A percentile compares a stretch with the other conserved stretches of the same genome.
Conservation (phyloP, 2,797 vertebrate species). For the Diceros bicornis region DNA sequence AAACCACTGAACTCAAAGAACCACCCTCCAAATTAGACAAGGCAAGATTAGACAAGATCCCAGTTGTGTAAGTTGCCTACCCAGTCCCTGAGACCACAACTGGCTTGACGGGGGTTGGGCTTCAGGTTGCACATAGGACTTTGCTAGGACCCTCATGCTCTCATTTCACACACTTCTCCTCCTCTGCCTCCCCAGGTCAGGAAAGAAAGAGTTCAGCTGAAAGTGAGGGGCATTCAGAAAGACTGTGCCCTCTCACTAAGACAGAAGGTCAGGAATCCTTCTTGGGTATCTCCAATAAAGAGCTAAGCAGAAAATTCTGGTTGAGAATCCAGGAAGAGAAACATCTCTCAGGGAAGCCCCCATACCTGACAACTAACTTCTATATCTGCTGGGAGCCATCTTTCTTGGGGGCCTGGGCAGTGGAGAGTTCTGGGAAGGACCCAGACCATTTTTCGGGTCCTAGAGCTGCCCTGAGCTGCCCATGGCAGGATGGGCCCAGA, state of each 20-base stretch:
- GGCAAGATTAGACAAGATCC: neutral
- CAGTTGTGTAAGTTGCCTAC: neutral
- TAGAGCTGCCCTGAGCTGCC: neutral
- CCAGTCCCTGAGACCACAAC: neutral
- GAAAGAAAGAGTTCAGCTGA: neutral
- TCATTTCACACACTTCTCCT: neutral
- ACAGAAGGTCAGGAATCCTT: neutral
- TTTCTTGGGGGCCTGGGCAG: neutral
- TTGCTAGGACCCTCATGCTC: neutral
- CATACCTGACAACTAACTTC: neutral
- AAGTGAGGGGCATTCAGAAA: neutral
- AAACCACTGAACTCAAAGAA: conserved; percentile 25
- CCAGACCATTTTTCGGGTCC: neutral
- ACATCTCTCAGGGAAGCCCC: neutral
- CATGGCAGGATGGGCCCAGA: neutral
- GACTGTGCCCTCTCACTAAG: neutral
- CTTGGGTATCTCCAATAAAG: neutral
- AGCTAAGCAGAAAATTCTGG: conserved; percentile 47
- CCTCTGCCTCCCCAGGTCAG: neutral
- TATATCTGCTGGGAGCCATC: neutral
- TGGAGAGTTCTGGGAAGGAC: neutral
- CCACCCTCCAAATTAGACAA: conserved; percentile 20
- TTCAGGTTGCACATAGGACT: neutral
- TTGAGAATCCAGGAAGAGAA: conserved; percentile 61
- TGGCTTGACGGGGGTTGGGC: neutral